A percentile compares a stretch with the other conserved stretches of the same genome.
Conservation (phyloP, 2,113 vertebrate species). For the Osmerus eperlanus region DNA sequence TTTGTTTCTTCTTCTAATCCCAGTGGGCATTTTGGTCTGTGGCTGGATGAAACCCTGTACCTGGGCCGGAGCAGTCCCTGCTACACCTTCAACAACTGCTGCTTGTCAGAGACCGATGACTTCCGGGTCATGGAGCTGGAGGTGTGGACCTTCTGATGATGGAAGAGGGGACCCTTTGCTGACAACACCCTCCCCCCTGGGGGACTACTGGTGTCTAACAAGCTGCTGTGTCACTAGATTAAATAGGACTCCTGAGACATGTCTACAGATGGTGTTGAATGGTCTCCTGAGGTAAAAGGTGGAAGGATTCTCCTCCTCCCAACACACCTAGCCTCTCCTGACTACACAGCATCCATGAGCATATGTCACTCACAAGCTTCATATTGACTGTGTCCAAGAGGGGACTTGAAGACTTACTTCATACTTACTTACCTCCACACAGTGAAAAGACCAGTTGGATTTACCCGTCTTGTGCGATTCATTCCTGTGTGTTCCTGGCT, state of each 20-base stretch:
- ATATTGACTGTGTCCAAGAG: too few relatives aligned
- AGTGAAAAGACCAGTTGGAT: too few relatives aligned
- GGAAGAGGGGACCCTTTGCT: neutral
- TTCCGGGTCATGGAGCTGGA: conserved; percentile 77
- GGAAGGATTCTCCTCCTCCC: neutral
- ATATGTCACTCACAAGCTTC: too few relatives aligned
- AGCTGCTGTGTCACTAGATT: neutral
- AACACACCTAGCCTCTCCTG: neutral
- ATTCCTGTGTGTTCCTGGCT: too few relatives aligned
- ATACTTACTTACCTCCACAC: too few relatives aligned
- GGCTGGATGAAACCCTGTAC: conserved; percentile 77
- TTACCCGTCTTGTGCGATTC: too few relatives aligned
- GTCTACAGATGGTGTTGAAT: too few relatives aligned
- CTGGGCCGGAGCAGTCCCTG: conserved; percentile 75
- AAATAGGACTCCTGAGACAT: neutral
- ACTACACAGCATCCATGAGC: too few relatives aligned
- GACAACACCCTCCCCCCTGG: conserved; percentile 5
- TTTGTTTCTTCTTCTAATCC: neutral
- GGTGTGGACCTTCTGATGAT: conserved; percentile 77
- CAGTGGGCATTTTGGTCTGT: conserved; percentile 79
- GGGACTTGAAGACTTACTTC: too few relatives aligned
- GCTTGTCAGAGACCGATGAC: conserved; percentile 72
- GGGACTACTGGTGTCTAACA: neutral
- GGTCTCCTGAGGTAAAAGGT: too few relatives aligned
- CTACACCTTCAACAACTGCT: conserved; percentile 77